Conservation (phyloP, 64 coral and sea anemone species). For the Dendronephthya gigantea region DNA sequence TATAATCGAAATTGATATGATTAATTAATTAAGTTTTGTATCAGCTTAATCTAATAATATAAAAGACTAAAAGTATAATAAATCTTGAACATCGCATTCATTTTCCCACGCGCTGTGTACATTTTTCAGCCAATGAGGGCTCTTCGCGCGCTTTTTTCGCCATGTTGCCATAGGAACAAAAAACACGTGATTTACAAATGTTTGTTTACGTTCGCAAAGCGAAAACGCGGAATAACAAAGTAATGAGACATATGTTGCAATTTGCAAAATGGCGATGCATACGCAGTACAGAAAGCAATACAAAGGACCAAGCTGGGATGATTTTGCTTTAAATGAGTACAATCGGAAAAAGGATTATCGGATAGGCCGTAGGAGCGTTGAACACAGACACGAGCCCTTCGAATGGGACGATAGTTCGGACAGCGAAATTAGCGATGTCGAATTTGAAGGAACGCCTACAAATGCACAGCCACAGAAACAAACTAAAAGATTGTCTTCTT, state of each 20-base stretch:
- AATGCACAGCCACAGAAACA: not conserved
- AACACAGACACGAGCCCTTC: constrained; percentile 77
- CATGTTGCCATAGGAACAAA: not conserved
- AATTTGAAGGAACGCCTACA: not conserved
- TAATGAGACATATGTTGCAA: not conserved
- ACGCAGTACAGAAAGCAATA: constrained; percentile 53
- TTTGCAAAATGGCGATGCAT: constrained; percentile 62
- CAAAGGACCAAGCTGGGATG: constrained; percentile 68
- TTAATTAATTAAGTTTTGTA: no score
- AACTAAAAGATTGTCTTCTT: not conserved
- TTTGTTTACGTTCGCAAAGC: not conserved
- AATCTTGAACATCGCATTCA: not conserved
- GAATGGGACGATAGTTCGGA: constrained; percentile 68
- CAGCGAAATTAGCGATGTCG: constrained; percentile 45
- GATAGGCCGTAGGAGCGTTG: constrained; percentile 71
- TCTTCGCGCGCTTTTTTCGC: constrained; percentile 2
- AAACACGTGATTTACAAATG: not conserved
- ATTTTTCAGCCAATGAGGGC: no score
- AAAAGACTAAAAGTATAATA: no score
- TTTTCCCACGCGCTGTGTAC: not conserved
- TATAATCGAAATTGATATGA: no score
- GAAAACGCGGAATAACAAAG: no score
- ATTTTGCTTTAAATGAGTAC: constrained; percentile 70
- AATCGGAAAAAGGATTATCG: constrained; percentile 67
- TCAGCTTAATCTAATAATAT: no score